Evolutionary conservation across 2,797 vertebrate species (phyloP).

Genomic region (Neomorphus geoffroyi): DNA sequence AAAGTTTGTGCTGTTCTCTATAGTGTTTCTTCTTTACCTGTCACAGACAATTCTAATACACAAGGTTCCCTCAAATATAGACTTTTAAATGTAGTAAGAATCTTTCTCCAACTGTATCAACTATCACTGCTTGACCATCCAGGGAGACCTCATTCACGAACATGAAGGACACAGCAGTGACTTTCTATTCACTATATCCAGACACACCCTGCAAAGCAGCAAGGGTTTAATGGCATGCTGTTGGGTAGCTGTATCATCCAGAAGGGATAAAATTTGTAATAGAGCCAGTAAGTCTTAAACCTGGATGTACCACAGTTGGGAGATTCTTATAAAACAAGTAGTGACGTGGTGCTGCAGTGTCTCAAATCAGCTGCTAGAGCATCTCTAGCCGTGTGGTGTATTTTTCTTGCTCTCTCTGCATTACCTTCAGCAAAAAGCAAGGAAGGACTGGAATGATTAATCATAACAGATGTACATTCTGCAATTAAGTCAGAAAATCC

Average conservation of each 20-base stretch:
- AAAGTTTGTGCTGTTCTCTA: background rate
- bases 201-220: background rate
- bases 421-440: background rate
- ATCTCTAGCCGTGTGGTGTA: background rate
- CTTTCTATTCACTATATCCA: background rate
- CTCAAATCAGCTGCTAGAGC: background rate
- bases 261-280: background rate
- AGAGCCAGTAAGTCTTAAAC: background rate
- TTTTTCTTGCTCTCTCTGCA: background rate
- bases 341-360: background rate
- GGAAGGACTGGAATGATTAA: background rate
- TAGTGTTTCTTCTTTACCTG: background rate
- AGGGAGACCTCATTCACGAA: background rate
- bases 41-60: background rate
- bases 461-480: background rate
- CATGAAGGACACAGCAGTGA: fast-evolving
- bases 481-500: background rate
- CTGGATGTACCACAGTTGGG: background rate
- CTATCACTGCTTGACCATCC: background rate
- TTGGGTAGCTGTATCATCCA: background rate
- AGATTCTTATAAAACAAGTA: background rate
- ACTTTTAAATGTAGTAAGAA: background rate
- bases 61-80: background rate
- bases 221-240: background rate
- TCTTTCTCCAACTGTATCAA: background rate